Evolutionary conservation across 2,888 invertebrate species (phyloP), one percentile per base, ranked within the genome.

Genomic region (Helleia helle): DNA sequence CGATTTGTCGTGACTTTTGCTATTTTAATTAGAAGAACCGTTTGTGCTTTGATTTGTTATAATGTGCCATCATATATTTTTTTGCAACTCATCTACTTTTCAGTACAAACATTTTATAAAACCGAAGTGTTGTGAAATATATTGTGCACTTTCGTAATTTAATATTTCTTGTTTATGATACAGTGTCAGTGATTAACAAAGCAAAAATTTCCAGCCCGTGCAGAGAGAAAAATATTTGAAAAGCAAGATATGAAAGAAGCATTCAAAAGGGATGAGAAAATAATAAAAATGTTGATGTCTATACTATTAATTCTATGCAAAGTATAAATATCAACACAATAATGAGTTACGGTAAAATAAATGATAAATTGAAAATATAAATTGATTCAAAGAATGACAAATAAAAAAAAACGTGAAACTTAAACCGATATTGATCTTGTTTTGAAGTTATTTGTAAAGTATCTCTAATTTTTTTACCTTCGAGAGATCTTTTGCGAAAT

Each of bases 401-500:
- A 17, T 18, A 52, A 71, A 73, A 42, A 37, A 66, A 60, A 68
- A 58, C 54, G 62, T 66, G 65, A 62, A 74, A 74, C 64, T 69
- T 55, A 71, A 76, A 71, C 71, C 74, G 74, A 62, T 65, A 69
- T 71, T 65, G 63, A 59, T 69, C 65, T 70, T 65, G 65, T 69
- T 62, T 62, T 66, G 57, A 56, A 60, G 61, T 55, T 62, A 68
- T 65, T 70, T 67, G 65, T 71, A 70, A 65, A 74, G 63, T 72
- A 75, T 67, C 68, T 72, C 69, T 74, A 76, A 65, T 70, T 89
- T 91, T 91, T 91, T 93, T 93, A 93, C 93, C 94, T 94, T 93
- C 93, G 92, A 93, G 93, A 91, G 93, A 94, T 93, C 93, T 93
- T 93, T 94, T 94, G 93, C 94, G 93, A 93, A 93, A 94, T 91